Percentiles rank a stretch among this genome's conserved stretches.
Conservation (phyloP, 92 coral and sea anemone species). For the Heliopora coerulea region DNA sequence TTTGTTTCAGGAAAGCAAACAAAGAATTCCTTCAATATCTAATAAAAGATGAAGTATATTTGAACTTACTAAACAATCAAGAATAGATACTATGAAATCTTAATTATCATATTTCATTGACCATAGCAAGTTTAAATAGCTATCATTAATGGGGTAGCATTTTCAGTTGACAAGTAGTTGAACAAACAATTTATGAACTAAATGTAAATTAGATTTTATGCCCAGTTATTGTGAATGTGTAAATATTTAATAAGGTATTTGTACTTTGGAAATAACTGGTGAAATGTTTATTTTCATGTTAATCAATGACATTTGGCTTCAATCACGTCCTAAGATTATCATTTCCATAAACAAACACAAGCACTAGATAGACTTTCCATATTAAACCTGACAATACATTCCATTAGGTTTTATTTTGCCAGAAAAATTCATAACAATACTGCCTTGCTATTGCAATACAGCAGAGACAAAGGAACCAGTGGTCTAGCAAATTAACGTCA, state of each 20-base stretch:
- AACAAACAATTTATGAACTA: no score
- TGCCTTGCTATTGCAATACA: not conserved
- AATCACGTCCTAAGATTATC: conserved; percentile 3
- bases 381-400: conserved; percentile 26
- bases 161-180: not conserved
- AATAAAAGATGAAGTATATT: not conserved
- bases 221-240: no score
- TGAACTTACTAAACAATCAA: not conserved
- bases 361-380: conserved; percentile 8
- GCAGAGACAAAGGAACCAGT: not conserved
- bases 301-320: not conserved
- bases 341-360: conserved; percentile 15
- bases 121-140: not conserved
- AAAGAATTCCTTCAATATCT: not conserved
- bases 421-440: not conserved
- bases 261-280: not conserved
- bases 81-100: not conserved
- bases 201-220: no score
- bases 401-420: conserved; percentile 6
- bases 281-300: not conserved
- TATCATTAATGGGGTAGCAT: not conserved
- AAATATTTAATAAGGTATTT: not conserved
- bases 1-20: conserved; percentile 1
- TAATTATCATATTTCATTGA: conserved; percentile 26
- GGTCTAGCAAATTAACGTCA: not conserved